A percentile compares a stretch with the other conserved stretches of the same genome.
Evolutionary conservation across 23 tunicate genomes (phyloP).

Genomic region (Trididemnum nubilum): DNA sequence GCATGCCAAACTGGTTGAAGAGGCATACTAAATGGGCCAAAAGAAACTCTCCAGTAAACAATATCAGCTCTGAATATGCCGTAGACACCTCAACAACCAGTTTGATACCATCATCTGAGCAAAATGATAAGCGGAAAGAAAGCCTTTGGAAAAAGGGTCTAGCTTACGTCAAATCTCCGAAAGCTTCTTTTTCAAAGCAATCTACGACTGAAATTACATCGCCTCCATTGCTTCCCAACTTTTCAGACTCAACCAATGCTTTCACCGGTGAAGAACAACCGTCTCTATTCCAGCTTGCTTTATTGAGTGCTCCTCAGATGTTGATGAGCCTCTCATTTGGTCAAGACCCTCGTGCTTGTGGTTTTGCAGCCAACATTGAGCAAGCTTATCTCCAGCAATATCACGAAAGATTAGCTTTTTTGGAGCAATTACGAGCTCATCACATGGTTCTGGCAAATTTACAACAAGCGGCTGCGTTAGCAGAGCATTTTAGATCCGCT

Average conservation of each 20-base stretch:
- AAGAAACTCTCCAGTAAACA: background rate
- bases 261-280: conserved; percentile 25
- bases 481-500: conserved; percentile 34
- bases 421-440: conserved; percentile 36
- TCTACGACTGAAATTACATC: background rate
- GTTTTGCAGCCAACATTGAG: conserved; percentile 17
- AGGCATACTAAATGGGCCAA: conserved; percentile 47
- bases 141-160: conserved; percentile 66
- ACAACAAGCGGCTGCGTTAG: conserved; percentile 53
- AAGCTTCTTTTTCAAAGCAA: conserved; percentile 29
- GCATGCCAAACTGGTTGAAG: conserved; percentile 50
- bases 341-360: conserved; percentile 1
- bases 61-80: background rate
- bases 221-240: background rate
- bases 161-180: conserved; percentile 43
- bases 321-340: background rate
- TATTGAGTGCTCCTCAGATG: conserved; percentile 33
- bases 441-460: conserved; percentile 44
- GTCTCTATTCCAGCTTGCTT: conserved; percentile 32
- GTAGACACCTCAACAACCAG: background rate
- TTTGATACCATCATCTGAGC: background rate
- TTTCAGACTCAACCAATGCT: background rate
- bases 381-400: conserved; percentile 43
- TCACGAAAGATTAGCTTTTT: conserved; percentile 22
- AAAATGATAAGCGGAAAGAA: conserved; percentile 28